These are phyloP conservation scores for Sciaenops ocellatus DNA, from an alignment of 2,797 vertebrate genomes.

Conservation along the genomic window DNA sequence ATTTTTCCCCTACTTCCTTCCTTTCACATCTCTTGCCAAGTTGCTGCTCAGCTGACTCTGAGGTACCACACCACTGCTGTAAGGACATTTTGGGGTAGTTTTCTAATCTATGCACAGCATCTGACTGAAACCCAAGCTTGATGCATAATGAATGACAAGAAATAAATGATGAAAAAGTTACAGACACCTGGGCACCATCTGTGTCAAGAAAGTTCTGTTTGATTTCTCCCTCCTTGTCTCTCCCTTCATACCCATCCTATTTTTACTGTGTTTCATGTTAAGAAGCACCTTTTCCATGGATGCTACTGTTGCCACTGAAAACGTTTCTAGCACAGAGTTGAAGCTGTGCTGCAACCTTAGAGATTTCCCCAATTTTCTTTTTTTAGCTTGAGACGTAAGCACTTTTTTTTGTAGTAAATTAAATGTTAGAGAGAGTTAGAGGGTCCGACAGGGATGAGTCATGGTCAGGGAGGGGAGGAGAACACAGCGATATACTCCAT, in stretches of 20 bases:
- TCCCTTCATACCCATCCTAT: slow-evolving; percentile 24
- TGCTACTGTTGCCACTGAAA: slow-evolving; percentile 39
- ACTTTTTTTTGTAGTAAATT: slow-evolving; percentile 46
- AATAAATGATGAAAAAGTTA: slow-evolving; percentile 79
- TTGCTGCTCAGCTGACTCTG: slow-evolving; percentile 59
- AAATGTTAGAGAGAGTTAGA: slow-evolving; percentile 52
- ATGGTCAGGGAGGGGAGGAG: slow-evolving; percentile 35
- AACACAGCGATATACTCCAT: slow-evolving; percentile 44
- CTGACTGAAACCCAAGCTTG: slow-evolving; percentile 66
- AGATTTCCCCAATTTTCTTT: slow-evolving; percentile 49
- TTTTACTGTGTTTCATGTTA: slow-evolving; percentile 38
- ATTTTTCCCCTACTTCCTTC: slow-evolving; percentile 25
- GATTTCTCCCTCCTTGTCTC: slow-evolving; percentile 37
- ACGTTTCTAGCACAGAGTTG: slow-evolving; percentile 44
- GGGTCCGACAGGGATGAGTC: slow-evolving; percentile 54
- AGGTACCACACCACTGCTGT: slow-evolving; percentile 57
- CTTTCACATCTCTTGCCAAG: slow-evolving; percentile 79
- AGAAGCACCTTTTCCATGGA: slow-evolving; percentile 42
- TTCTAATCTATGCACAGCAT: slow-evolving; percentile 75
- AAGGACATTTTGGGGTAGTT: slow-evolving; percentile 57
- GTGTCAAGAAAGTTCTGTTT: slow-evolving; percentile 70
- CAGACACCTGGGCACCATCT: slow-evolving; percentile 74
- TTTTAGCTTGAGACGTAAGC: slow-evolving; percentile 49
- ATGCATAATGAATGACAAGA: slow-evolving; percentile 80
- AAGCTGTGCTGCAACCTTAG: slow-evolving; percentile 46